Base-by-base conservation (phyloP, 2,888 invertebrate species). In the Drosophila robusta region DNA sequence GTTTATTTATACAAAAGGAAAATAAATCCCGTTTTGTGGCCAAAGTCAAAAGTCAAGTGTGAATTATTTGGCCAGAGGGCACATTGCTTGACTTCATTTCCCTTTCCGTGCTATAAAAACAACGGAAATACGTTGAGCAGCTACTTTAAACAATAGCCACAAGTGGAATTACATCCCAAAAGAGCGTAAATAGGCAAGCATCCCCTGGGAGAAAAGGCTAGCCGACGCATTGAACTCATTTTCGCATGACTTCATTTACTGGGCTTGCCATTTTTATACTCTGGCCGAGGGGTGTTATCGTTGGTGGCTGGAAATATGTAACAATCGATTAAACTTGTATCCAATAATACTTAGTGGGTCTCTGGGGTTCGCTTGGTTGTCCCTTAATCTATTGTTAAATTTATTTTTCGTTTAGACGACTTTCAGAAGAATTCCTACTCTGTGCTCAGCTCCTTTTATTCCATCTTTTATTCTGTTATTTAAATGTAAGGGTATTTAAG, bases 161-260 rank as follows among this genome's bases (percentile, higher is more conserved):
- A 72, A 75, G 73, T 72, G 66, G 62, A 18, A 50, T 16, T 41
- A 45, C 8, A n/a, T 41, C 49, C 22, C n/a, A 29, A 18, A 24
- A 24, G 36, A n/a, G 24, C 24, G 29, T 26, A 60, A 69, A 75
- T 56, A 62, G 38, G 38, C 46, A 36, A 57, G 26, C 42, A 63
- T 34, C 41, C 45, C 24, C 45, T 41, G n/a, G n/a, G 34, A 14
- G 11, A 11, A 8, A 22, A 42, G 4, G 11, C 11, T 11, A 24
- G 9, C 58, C 46, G 65, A 63, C 55, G 55, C 76, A 65, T 56
- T 63, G 72, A 75, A 69, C 78, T 70, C 67, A 86, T 86, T 86
- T 80, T 74, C 80, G 80, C 67, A 81, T 76, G 85, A 87, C 87
- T 87, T 82, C 71, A 74, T 75, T 73, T 73, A 16, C 0, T 50